phyloP scores from a whole-genome alignment of 1,140 invertebrate genomes.

The Heliconius congener region DNA sequence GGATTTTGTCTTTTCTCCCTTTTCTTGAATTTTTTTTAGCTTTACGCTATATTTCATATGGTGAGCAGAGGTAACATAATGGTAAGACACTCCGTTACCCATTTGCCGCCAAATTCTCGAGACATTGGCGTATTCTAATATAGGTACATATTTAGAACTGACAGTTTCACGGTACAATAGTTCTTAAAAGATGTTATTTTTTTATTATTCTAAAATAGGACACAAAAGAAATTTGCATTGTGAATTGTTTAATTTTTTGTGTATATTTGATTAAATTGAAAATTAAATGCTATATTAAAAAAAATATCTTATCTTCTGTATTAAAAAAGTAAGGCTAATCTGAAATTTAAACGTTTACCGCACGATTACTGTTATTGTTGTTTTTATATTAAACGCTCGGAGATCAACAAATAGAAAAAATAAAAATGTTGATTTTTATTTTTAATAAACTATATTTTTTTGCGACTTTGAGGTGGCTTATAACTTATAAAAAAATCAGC shows the following conservation, averaged over 20 bases:
- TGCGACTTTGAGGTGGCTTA: background rate
- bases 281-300: slow-evolving; percentile 1
- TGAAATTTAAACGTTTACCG: background rate
- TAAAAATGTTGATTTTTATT: background rate
- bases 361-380: slow-evolving; percentile 7
- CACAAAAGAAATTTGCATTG: background rate
- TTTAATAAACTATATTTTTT: background rate
- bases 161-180: background rate
- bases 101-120: no score
- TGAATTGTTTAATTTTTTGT: background rate
- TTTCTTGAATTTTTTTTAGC: background rate
- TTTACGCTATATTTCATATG: background rate
- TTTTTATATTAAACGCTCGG: background rate
- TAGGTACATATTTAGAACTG: no score
- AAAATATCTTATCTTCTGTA: background rate
- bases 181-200: background rate
- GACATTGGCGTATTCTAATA: no score
- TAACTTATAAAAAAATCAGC: no score
- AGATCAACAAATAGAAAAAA: background rate
- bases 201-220: background rate
- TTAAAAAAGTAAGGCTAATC: background rate
- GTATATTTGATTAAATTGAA: background rate
- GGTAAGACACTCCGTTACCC: no score
- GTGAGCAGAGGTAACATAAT: no score
- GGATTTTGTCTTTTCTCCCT: no score